These are phyloP conservation scores for Eudasyphora cyanicolor DNA, from an alignment of 2,888 invertebrate species.

Conservation along the genomic window DNA sequence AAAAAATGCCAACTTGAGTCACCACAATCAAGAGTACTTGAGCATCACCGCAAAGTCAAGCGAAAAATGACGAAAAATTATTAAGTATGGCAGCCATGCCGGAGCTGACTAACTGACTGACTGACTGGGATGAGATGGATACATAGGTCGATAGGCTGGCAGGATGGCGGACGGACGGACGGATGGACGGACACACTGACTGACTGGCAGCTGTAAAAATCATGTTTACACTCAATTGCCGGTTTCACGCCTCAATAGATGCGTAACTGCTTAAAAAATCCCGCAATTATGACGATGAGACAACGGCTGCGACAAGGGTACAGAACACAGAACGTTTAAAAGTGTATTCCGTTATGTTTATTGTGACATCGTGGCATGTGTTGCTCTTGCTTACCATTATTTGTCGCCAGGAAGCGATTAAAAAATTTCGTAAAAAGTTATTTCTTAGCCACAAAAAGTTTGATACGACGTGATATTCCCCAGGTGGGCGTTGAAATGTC, in stretches of 20 bases:
- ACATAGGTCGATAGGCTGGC: no score
- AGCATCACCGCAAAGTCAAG: constrained; percentile 68
- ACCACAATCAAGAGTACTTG: constrained; percentile 68
- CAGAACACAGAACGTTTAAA: constrained; percentile 22
- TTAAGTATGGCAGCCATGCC: constrained; percentile 46
- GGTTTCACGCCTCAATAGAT: constrained; percentile 76
- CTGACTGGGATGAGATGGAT: background rate
- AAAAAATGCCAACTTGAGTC: constrained; percentile 52
- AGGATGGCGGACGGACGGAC: background rate
- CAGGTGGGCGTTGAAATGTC: constrained; percentile 26
- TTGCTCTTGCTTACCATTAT: no score
- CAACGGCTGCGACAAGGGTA: no score
- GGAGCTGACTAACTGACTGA: no score
- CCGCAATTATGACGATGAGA: constrained; percentile 51
- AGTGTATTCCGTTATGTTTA: background rate
- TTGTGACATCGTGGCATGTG: constrained; percentile 9
- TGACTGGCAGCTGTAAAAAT: background rate
- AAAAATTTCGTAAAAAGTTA: constrained; percentile 26
- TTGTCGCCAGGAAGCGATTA: background rate
- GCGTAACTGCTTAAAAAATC: constrained; percentile 64
- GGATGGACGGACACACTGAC: background rate
- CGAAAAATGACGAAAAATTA: constrained; percentile 64
- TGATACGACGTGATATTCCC: no score
- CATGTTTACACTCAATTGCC: constrained; percentile 77
- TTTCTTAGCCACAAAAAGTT: background rate